These are phyloP conservation scores for Mercenaria mercenaria DNA, from an alignment of 1,140 invertebrate genomes.

Conservation along the genomic window DNA sequence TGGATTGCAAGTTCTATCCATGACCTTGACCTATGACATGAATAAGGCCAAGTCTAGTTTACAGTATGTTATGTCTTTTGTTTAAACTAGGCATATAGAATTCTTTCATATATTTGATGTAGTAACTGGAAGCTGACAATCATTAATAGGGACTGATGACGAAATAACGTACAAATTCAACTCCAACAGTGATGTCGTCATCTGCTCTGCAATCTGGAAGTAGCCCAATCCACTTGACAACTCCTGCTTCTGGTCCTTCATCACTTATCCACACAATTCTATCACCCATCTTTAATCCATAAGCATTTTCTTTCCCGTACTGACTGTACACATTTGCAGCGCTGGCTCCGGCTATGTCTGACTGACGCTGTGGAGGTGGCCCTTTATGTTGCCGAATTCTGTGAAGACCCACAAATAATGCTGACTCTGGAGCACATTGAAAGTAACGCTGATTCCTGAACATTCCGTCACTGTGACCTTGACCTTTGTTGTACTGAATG, in stretches of 20 bases:
- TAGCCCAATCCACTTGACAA: slow-evolving; percentile 88
- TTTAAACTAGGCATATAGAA: too few species aligned
- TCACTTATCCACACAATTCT: slow-evolving; percentile 88
- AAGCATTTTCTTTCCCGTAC: slow-evolving; percentile 35
- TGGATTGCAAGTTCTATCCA: too few species aligned
- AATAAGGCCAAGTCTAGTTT: too few species aligned
- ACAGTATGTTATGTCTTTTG: too few species aligned
- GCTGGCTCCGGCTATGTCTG: slow-evolving; percentile 31
- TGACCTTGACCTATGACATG: too few species aligned
- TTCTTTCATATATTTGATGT: too few species aligned
- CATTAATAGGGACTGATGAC: too few species aligned
- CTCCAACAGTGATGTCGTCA: slow-evolving; percentile 87
- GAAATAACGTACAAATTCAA: too few species aligned
- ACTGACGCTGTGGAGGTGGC: slow-evolving; percentile 28
- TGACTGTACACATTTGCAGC: neutral
- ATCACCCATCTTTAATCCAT: slow-evolving; percentile 86
- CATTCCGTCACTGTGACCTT: slow-evolving; percentile 80
- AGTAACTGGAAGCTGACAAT: too few species aligned
- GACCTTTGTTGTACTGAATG: slow-evolving; percentile 76
- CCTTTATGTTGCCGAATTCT: slow-evolving; percentile 74
- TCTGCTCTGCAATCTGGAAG: slow-evolving; percentile 85
- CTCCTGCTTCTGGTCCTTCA: slow-evolving; percentile 86
- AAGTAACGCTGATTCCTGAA: slow-evolving; percentile 79
- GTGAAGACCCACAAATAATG: slow-evolving; percentile 81
- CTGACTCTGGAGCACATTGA: slow-evolving; percentile 77